Evolutionary conservation across 1,140 invertebrate genomes (phyloP), one percentile per base, ranked within the genome.

Genomic region (Drosophila azteca): DNA sequence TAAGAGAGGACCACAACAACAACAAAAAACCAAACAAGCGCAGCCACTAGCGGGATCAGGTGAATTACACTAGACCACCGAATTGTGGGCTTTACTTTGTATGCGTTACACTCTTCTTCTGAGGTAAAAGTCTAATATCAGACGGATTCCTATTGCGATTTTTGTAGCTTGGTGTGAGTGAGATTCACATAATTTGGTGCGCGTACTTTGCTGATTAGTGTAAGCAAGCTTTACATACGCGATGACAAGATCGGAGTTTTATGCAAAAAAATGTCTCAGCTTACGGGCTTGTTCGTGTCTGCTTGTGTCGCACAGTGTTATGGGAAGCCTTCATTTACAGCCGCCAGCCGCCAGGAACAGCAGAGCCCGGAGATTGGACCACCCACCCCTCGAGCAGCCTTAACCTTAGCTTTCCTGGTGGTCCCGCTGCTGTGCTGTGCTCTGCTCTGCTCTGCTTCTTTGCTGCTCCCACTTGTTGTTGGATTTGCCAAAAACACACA

Each of bases 311-410:
- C 57, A 39, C 43, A 79, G 79, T 82, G 73, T 72, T 71, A 59
- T 43, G 58, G 67, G 43, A 43, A 67, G 72, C 64, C 81, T 73
- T 77, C 72, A 68, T 65, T 68, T 80, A 54, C 72, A 67, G 72
- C 67, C 63, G 63, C 63, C 52, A 72, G 54, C 60, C n/a, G 61
- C 61, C 61, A 58, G 79, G 59, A 67, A 59, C 49, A 44, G 55
- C 60, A 71, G 49, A 35, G 53, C 39, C 51, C 43, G 45, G 45
- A 63, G 67, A 62, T 43, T 52, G 71, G 84, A 88, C 83, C 84
- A 88, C 83, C 83, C 83, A 65, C 74, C 83, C 83, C 83, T 68
- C 71, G 84, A 79, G 68, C 51, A 77, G 79, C 67, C 65, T 45
- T 29, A 20, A 50, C 44, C 63, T 35, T 35, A 58, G 9, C 75